Conservation (phyloP, 2,797 vertebrate species). For the Acanthis flammea region DNA sequence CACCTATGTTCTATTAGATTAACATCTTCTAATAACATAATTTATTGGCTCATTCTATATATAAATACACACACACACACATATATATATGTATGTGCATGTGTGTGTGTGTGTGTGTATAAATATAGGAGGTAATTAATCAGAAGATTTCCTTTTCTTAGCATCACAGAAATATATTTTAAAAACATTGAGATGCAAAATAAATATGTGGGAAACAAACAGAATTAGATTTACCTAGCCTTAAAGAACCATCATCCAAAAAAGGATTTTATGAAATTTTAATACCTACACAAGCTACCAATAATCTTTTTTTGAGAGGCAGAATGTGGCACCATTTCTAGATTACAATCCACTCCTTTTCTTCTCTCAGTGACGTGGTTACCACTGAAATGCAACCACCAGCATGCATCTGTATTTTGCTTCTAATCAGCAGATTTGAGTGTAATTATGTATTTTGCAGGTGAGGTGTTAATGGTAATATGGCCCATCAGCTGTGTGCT, state of each 20-base stretch:
- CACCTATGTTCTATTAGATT: conserved; percentile 20
- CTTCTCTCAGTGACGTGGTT: background rate
- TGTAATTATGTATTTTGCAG: conserved; percentile 45
- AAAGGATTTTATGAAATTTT: background rate
- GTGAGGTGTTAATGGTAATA: conserved; percentile 31
- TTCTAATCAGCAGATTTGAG: conserved; percentile 27
- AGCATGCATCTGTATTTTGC: background rate
- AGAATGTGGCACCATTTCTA: background rate
- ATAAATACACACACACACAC: no score
- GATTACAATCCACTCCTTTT: background rate
- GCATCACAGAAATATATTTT: background rate
- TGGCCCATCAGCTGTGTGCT: conserved; percentile 37
- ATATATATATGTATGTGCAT: background rate
- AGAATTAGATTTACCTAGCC: background rate
- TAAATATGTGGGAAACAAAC: background rate
- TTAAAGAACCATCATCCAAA: background rate
- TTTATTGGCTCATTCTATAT: conserved; percentile 10
- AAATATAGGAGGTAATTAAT: background rate
- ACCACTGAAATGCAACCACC: background rate
- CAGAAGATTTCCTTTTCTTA: background rate
- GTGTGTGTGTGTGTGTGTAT: no score
- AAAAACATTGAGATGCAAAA: background rate
- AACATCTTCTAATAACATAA: conserved; percentile 39
- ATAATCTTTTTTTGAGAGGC: background rate
- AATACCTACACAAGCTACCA: background rate